These are phyloP conservation scores for Neotoxoptera formosana DNA, from an alignment of 1,140 invertebrate species.

Conservation along the genomic window DNA sequence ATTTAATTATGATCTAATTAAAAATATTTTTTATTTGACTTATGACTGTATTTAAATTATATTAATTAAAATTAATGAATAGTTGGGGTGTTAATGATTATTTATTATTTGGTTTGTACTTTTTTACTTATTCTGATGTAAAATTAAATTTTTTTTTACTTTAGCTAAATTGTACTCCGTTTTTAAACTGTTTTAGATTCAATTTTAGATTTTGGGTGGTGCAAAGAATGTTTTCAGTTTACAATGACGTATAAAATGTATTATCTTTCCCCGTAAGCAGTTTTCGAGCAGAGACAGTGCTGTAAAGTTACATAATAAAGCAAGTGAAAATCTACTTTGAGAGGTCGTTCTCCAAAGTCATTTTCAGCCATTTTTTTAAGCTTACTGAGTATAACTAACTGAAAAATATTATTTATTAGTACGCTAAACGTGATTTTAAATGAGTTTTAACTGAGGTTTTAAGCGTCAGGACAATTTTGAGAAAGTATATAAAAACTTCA, in stretches of 20 bases:
- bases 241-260: not conserved
- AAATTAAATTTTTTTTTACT: conserved; percentile 12
- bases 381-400: not conserved
- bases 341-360: not conserved
- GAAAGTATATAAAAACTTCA: not conserved
- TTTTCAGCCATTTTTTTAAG: not conserved
- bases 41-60: not conserved
- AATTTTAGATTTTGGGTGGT: not conserved
- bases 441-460: not conserved
- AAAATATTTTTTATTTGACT: not conserved
- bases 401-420: not conserved
- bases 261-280: not conserved
- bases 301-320: not conserved
- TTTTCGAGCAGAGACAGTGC: not conserved
- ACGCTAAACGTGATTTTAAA: not conserved
- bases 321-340: not conserved
- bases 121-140: not conserved
- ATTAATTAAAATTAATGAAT: conserved; percentile 26
- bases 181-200: not conserved
- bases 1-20: not conserved
- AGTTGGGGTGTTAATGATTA: not conserved
- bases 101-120: not conserved
- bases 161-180: not conserved
- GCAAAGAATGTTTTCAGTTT: not conserved
- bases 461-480: not conserved